A percentile compares a stretch with the other conserved stretches of the same genome.
Evolutionary conservation across 2,888 invertebrate genomes (phyloP).

Genomic region (Drepanosiphum platanoidis): DNA sequence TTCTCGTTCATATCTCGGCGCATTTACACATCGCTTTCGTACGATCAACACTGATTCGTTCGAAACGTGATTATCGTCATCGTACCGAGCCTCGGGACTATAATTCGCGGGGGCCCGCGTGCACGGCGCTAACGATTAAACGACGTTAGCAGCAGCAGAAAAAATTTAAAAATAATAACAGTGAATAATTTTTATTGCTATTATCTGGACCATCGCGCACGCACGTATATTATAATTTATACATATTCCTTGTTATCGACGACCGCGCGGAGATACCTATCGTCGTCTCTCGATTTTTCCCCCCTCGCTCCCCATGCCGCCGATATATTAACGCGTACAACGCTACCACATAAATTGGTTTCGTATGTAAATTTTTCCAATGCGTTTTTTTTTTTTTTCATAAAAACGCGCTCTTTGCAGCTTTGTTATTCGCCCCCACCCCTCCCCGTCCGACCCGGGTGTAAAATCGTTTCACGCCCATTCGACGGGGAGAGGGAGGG

Average conservation of each 20-base stretch:
- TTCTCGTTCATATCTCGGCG: too few relatives aligned
- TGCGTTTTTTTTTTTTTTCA: background rate
- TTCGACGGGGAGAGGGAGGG: background rate
- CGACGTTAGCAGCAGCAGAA: too few relatives aligned
- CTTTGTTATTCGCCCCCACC: too few relatives aligned
- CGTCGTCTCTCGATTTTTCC: constrained; percentile 2
- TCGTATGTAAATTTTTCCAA: constrained; percentile 38
- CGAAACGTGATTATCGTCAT: too few relatives aligned
- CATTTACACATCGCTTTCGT: too few relatives aligned
- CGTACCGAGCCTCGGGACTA: too few relatives aligned
- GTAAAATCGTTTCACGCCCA: constrained; percentile 8
- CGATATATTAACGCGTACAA: background rate
- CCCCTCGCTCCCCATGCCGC: background rate
- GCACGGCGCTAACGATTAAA: background rate
- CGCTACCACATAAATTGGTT: constrained; percentile 14
- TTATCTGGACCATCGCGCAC: background rate
- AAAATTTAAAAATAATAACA: too few relatives aligned
- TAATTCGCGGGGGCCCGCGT: too few relatives aligned
- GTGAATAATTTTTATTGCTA: constrained; percentile 26
- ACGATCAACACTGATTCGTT: too few relatives aligned
- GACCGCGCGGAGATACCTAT: background rate
- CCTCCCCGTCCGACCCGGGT: background rate
- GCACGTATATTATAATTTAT: too few relatives aligned
- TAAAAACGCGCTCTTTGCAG: too few relatives aligned
- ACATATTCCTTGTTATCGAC: background rate